Conservation (phyloP, 2,113 vertebrate species). For the Pica pica region DNA sequence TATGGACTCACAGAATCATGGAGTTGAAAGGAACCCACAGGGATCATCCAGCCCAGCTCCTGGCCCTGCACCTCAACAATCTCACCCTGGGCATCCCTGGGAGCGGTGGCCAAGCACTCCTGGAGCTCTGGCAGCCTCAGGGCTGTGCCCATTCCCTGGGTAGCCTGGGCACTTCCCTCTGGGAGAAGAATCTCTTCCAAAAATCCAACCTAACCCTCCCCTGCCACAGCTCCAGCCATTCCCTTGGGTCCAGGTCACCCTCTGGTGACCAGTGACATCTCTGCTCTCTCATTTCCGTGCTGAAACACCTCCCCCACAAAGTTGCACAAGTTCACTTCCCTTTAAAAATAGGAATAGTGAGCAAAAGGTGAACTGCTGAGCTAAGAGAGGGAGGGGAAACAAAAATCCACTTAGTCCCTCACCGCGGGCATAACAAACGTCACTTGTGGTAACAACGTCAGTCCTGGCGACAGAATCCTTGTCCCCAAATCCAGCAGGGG, state of each 20-base stretch:
- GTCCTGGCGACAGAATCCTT: neutral
- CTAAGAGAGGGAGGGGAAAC: neutral
- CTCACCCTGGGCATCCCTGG: neutral
- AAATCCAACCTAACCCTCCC: neutral
- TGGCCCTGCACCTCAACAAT: neutral
- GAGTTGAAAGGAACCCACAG: neutral
- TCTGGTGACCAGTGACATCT: neutral
- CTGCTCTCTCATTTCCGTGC: neutral
- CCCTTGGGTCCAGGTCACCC: neutral
- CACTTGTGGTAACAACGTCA: neutral
- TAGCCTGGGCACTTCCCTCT: neutral
- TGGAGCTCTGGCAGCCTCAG: neutral
- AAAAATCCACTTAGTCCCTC: neutral
- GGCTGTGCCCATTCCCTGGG: rapidly evolving
- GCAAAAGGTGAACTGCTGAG: neutral
- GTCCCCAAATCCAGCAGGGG: rapidly evolving
- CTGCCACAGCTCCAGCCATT: neutral
- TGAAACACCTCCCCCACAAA: neutral
- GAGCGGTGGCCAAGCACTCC: rapidly evolving
- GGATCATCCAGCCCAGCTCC: neutral
- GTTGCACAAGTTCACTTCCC: conserved; percentile 20
- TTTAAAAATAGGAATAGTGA: neutral
- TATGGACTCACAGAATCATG: neutral
- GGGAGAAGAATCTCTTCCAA: neutral
- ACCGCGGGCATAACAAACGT: rapidly evolving